Evolutionary conservation across 2,113 vertebrate genomes (phyloP).

Genomic region (Rhipidura dahli): DNA sequence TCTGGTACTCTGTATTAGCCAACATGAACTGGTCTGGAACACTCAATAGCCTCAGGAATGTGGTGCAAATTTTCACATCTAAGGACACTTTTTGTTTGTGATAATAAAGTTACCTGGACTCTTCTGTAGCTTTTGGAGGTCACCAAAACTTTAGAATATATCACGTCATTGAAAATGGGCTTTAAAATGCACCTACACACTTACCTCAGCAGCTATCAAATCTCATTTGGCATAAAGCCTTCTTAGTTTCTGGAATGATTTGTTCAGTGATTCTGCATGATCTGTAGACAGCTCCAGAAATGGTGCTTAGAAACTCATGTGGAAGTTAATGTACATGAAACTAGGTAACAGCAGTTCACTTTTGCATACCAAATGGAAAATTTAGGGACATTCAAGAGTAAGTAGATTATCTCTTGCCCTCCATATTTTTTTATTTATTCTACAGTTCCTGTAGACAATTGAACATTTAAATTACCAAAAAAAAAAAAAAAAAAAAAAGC

Average conservation of each 20-base stretch:
- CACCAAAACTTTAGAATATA: not conserved
- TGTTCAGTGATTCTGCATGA: not conserved
- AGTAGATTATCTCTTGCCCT: not conserved
- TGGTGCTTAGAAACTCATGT: not conserved
- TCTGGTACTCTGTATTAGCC: conserved; percentile 18
- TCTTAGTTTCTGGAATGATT: not conserved
- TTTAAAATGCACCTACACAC: not conserved
- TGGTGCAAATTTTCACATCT: not conserved
- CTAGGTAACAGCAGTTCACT: not conserved
- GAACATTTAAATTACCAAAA: not conserved
- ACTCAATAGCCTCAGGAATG: not conserved
- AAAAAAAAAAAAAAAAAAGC: not conserved
- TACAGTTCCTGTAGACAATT: not conserved
- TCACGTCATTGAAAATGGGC: not conserved
- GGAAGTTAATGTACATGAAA: not conserved
- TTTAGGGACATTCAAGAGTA: not conserved
- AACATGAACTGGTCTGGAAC: conserved; percentile 10
- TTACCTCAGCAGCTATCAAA: not conserved
- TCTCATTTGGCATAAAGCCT: not conserved
- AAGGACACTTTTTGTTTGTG: not conserved
- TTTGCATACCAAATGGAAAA: not conserved
- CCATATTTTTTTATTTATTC: not conserved
- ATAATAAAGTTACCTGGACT: not conserved
- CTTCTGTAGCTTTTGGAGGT: not conserved
- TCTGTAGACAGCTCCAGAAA: not conserved